Percentiles rank a stretch among this genome's conserved stretches.
phyloP scores from a whole-genome alignment of 2,113 vertebrate genomes.

The Eptatretus burgeri region DNA sequence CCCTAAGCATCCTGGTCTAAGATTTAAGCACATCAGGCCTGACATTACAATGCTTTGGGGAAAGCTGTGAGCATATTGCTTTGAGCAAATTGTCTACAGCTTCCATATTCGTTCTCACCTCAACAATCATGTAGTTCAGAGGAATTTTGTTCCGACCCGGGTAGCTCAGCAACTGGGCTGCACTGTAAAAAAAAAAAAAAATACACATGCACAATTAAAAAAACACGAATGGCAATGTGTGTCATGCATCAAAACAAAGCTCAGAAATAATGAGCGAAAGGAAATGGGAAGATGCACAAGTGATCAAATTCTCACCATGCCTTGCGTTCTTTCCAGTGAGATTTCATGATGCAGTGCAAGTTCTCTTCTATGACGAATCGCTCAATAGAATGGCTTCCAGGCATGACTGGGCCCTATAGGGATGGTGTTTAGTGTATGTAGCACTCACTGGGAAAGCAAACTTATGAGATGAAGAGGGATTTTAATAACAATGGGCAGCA shows the following conservation, averaged over 20 bases:
- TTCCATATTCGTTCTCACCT: constrained; percentile 22
- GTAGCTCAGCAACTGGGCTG: constrained; percentile 77
- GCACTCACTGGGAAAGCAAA: too few relatives aligned
- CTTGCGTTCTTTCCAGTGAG: constrained; percentile 82
- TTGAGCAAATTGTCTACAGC: too few relatives aligned
- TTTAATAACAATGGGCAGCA: too few relatives aligned
- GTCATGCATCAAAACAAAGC: background rate
- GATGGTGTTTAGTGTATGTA: constrained; percentile 9
- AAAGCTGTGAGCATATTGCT: too few relatives aligned
- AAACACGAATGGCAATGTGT: background rate
- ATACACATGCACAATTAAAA: background rate
- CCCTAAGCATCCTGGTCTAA: too few relatives aligned
- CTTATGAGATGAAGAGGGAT: too few relatives aligned
- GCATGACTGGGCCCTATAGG: constrained; percentile 74
- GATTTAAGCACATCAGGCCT: too few relatives aligned
- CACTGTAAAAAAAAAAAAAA: constrained; percentile 21
- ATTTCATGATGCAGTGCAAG: constrained; percentile 75
- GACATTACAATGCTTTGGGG: too few relatives aligned
- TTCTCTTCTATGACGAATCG: constrained; percentile 92
- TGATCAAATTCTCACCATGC: constrained; percentile 31
- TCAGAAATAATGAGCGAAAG: background rate
- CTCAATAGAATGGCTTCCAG: constrained; percentile 81
- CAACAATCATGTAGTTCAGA: constrained; percentile 90
- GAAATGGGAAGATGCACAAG: background rate
- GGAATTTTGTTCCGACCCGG: constrained; percentile 92